Evolutionary conservation across 2,888 invertebrate genomes (phyloP).

Genomic region (Stomorhina lunata): DNA sequence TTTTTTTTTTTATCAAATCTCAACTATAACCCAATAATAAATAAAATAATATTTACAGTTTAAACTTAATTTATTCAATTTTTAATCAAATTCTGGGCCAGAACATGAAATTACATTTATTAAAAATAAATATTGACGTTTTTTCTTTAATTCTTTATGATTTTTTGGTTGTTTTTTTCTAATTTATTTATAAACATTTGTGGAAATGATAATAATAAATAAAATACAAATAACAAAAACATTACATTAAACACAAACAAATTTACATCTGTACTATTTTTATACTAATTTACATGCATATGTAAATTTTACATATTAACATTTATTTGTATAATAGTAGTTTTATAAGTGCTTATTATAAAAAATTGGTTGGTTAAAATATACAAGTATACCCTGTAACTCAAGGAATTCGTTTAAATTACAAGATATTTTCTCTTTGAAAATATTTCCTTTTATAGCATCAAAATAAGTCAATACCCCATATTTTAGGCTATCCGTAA

Average conservation of each 20-base stretch:
- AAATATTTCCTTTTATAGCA: no score
- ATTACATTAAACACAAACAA: neutral
- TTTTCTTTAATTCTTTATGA: neutral
- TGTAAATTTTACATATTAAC: neutral
- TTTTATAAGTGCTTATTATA: neutral
- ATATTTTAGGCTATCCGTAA: no score
- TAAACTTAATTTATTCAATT: constrained; percentile 34
- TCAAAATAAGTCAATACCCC: no score
- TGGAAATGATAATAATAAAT: neutral
- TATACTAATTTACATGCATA: no score
- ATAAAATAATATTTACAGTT: constrained; percentile 3
- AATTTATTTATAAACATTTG: neutral
- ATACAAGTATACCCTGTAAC: no score
- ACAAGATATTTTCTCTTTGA: no score
- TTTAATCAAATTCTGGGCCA: constrained; percentile 14
- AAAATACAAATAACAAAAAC: neutral
- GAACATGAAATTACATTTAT: neutral
- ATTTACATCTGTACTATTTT: no score
- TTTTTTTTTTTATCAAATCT: no score
- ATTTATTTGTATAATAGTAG: neutral
- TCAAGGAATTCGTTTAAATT: no score
- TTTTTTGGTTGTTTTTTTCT: neutral
- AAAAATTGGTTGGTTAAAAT: neutral
- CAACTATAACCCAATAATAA: neutral
- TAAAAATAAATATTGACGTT: neutral